Percentiles rank a stretch among this genome's conserved stretches.
phyloP scores from a whole-genome alignment of 2,113 vertebrate genomes.

The Ahaetulla prasina region DNA sequence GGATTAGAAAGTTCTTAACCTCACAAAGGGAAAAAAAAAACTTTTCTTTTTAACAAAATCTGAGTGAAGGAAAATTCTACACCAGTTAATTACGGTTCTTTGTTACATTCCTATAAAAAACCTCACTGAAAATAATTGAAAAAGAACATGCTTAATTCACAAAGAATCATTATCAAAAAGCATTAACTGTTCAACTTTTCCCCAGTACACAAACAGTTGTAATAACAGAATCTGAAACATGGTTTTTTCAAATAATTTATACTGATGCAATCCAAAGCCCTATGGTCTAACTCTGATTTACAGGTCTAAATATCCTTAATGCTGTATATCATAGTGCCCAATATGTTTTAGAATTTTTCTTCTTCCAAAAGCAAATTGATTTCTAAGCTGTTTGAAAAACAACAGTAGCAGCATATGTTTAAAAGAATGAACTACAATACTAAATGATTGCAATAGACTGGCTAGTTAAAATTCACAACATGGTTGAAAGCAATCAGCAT shows the following conservation, averaged over 20 bases:
- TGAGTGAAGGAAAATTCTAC: background rate
- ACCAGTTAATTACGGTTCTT: background rate
- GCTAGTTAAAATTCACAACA: slow-evolving; percentile 12
- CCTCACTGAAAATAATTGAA: background rate
- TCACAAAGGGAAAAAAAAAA: background rate
- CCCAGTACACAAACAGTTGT: background rate
- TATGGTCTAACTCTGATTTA: background rate
- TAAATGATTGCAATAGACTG: background rate
- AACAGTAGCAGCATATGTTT: background rate
- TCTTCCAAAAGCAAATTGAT: background rate
- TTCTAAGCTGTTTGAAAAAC: background rate
- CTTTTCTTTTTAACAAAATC: background rate
- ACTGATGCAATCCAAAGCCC: background rate
- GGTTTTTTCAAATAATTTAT: background rate
- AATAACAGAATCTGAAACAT: background rate
- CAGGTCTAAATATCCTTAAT: background rate
- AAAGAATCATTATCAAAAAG: background rate
- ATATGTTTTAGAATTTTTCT: background rate
- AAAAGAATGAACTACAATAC: background rate
- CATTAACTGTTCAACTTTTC: background rate
- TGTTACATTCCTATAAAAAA: background rate
- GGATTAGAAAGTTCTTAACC: background rate
- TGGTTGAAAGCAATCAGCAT: slow-evolving; percentile 1
- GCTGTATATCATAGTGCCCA: background rate
- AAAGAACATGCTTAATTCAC: background rate